These are phyloP conservation scores for Chrysocyon brachyurus DNA, from an alignment of 2,797 vertebrate genomes.

Conservation along the genomic window DNA sequence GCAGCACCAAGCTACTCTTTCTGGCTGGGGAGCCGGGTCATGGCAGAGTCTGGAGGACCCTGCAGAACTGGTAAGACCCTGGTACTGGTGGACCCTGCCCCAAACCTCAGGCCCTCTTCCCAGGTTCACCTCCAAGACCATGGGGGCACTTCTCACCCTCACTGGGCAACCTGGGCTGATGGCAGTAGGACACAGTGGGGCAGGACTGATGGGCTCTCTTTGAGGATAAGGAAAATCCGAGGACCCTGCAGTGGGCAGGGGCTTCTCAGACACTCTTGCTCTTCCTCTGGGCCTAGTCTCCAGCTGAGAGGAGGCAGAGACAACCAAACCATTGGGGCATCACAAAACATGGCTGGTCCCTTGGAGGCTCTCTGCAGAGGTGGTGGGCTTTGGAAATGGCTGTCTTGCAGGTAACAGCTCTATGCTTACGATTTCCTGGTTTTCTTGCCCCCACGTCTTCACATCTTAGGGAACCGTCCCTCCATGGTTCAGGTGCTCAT, in stretches of 20 bases:
- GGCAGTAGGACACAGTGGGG: neutral
- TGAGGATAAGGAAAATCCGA: neutral
- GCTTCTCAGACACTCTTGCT: neutral
- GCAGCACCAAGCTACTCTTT: neutral
- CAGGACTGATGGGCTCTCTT: neutral
- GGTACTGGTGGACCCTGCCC: neutral
- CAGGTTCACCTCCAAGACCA: neutral
- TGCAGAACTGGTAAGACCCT: neutral
- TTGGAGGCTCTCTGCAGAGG: neutral
- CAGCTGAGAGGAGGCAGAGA: neutral
- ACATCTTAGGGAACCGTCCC: neutral
- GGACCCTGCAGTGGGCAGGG: neutral
- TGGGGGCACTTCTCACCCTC: neutral
- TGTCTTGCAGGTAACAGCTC: neutral
- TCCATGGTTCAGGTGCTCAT: too few relatives aligned
- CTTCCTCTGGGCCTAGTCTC: neutral
- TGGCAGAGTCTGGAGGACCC: neutral
- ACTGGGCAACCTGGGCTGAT: neutral
- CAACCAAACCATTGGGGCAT: neutral
- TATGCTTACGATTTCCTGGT: neutral
- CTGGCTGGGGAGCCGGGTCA: rapidly evolving
- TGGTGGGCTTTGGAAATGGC: neutral
- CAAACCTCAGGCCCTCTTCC: neutral
- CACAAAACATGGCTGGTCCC: neutral
- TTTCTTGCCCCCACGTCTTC: neutral